phyloP scores from a whole-genome alignment of 2,888 invertebrate genomes.

The Melanchra persicariae region DNA sequence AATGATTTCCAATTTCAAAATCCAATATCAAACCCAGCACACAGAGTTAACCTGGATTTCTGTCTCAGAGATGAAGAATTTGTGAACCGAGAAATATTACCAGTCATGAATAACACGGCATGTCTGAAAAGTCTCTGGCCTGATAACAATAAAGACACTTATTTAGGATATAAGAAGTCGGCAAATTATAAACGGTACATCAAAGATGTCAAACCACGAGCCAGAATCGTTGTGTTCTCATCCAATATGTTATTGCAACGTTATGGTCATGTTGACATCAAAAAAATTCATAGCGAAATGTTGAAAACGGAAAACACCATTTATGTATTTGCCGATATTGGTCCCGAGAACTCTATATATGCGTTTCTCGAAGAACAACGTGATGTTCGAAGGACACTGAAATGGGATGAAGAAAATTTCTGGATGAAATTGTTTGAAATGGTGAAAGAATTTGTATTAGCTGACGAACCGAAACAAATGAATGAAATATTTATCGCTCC shows the following conservation, averaged over 20 bases:
- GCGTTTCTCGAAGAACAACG: conserved; percentile 86
- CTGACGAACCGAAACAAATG: conserved; percentile 35
- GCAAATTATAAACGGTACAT: conserved; percentile 69
- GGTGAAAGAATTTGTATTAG: conserved; percentile 65
- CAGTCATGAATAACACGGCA: conserved; percentile 76
- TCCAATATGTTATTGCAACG: conserved; percentile 84
- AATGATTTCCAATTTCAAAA: conserved; percentile 50
- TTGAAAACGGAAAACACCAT: conserved; percentile 81
- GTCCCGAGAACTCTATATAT: conserved; percentile 85
- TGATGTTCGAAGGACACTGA: conserved; percentile 77
- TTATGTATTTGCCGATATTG: conserved; percentile 84
- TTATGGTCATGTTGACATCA: conserved; percentile 85
- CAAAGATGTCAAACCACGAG: conserved; percentile 69
- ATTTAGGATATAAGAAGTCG: conserved; percentile 65
- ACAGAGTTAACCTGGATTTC: conserved; percentile 76
- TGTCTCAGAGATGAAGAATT: conserved; percentile 82
- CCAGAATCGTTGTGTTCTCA: conserved; percentile 82
- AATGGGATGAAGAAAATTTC: conserved; percentile 85
- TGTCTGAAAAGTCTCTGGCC: conserved; percentile 68
- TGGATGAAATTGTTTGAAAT: conserved; percentile 79
- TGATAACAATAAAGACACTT: conserved; percentile 66
- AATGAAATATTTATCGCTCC: conserved; percentile 52
- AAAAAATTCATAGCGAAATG: conserved; percentile 85
- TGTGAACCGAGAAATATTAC: conserved; percentile 80
- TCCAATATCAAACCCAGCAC: conserved; percentile 47